These are phyloP conservation scores for Minunthozetes semirufus DNA, from an alignment of 2,888 invertebrate species.

Conservation along the genomic window DNA sequence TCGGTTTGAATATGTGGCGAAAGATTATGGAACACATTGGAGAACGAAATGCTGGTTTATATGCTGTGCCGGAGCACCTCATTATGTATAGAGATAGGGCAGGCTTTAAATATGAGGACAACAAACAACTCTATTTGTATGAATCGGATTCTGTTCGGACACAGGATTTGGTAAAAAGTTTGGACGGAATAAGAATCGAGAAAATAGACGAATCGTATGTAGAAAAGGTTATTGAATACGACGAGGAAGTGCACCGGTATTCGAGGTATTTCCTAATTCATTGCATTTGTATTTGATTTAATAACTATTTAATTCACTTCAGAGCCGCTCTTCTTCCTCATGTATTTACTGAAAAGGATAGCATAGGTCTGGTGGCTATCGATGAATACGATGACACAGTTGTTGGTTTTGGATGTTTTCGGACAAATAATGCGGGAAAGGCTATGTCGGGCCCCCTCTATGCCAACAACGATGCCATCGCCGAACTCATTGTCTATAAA, in stretches of 20 bases:
- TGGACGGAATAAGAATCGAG: not conserved
- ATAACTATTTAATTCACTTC: too few species aligned
- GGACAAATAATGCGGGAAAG: conserved; percentile 38
- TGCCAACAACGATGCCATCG: conserved; percentile 37
- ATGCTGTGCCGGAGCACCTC: conserved; percentile 41
- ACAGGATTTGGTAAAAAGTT: conserved; percentile 21
- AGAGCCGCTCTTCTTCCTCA: conserved; percentile 22
- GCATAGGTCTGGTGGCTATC: conserved; percentile 34
- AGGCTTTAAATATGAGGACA: conserved; percentile 34
- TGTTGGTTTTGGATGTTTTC: conserved; percentile 38
- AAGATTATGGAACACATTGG: conserved; percentile 41
- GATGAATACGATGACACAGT: conserved; percentile 34
- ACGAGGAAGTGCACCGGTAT: conserved; percentile 30
- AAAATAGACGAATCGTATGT: conserved; percentile 8
- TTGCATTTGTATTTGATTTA: too few species aligned
- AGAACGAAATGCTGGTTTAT: conserved; percentile 41
- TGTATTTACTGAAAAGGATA: conserved; percentile 30
- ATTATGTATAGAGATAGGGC: conserved; percentile 41
- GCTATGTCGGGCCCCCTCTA: conserved; percentile 40
- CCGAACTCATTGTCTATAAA: conserved; percentile 35
- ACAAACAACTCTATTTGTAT: conserved; percentile 28
- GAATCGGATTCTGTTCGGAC: conserved; percentile 16
- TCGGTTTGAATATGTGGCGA: conserved; percentile 41
- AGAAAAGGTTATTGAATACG: conserved; percentile 29
- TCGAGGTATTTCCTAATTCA: not conserved